Conservation (phyloP, 2,797 vertebrate genomes). For the Morus bassanus region DNA sequence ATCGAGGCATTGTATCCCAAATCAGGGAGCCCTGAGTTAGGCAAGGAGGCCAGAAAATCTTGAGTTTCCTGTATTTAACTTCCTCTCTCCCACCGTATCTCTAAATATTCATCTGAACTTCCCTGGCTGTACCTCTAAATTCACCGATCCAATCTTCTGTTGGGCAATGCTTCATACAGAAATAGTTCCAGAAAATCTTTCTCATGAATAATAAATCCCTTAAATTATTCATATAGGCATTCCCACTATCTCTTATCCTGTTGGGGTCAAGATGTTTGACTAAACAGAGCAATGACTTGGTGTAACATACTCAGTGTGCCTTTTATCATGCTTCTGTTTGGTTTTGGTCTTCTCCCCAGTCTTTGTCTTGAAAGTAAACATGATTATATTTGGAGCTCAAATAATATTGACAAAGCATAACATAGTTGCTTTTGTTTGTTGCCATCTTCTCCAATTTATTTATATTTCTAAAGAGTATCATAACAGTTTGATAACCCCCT, state of each 20-base stretch:
- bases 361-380: conserved; percentile 1
- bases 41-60: background rate
- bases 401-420: background rate
- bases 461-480: background rate
- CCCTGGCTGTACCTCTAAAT: background rate
- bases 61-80: background rate
- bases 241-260: background rate
- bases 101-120: background rate
- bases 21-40: background rate
- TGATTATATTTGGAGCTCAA: background rate
- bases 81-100: background rate
- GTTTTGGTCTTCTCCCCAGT: background rate
- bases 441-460: background rate
- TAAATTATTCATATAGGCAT: conserved; percentile 20
- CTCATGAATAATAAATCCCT: background rate
- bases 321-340: background rate
- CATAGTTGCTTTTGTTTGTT: background rate
- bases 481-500: conserved; percentile 9
- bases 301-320: background rate
- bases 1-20: accelerated
- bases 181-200: background rate
- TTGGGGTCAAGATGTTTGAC: conserved; percentile 23
- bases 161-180: background rate
- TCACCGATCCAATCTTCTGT: background rate
- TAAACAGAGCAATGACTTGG: background rate